These are phyloP conservation scores for Thrips palmi DNA, from an alignment of 1,140 invertebrate species.

Conservation along the genomic window DNA sequence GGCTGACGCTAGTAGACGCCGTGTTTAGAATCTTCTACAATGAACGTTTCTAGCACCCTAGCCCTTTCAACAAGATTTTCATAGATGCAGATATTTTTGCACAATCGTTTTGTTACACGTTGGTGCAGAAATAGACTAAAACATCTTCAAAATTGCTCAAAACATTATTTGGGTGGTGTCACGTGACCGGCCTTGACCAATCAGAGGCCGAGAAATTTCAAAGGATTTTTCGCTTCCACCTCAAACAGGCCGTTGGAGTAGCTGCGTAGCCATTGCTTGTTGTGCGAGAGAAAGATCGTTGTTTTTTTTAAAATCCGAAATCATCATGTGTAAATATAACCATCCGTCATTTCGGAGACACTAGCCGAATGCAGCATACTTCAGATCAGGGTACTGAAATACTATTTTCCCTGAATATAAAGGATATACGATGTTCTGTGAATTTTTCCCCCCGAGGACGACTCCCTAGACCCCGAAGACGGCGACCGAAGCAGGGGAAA, in stretches of 20 bases:
- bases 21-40: too few relatives aligned
- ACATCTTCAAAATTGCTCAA: too few relatives aligned
- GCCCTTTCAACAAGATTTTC: too few relatives aligned
- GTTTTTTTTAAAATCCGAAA: conserved; percentile 21
- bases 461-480: conserved; percentile 20
- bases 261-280: conserved; percentile 31
- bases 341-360: conserved; percentile 17
- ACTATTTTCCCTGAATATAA: conserved; percentile 13
- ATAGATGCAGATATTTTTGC: too few relatives aligned
- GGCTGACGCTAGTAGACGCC: too few relatives aligned
- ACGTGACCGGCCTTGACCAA: conserved; percentile 18
- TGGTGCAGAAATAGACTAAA: too few relatives aligned
- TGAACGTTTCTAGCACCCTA: too few relatives aligned
- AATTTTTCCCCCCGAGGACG: conserved; percentile 16
- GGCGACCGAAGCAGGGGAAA: conserved; percentile 26
- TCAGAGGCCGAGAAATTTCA: conserved; percentile 17
- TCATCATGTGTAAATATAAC: conserved; percentile 23
- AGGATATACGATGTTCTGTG: conserved; percentile 14
- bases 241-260: conserved; percentile 19
- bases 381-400: conserved; percentile 20
- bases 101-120: too few relatives aligned
- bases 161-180: too few relatives aligned
- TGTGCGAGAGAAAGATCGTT: conserved; percentile 25
- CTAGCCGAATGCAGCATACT: conserved; percentile 18
- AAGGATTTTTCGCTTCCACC: conserved; percentile 20